Evolutionary conservation across 2,888 invertebrate genomes (phyloP).

Genomic region (Leptinotarsa tumamoca): DNA sequence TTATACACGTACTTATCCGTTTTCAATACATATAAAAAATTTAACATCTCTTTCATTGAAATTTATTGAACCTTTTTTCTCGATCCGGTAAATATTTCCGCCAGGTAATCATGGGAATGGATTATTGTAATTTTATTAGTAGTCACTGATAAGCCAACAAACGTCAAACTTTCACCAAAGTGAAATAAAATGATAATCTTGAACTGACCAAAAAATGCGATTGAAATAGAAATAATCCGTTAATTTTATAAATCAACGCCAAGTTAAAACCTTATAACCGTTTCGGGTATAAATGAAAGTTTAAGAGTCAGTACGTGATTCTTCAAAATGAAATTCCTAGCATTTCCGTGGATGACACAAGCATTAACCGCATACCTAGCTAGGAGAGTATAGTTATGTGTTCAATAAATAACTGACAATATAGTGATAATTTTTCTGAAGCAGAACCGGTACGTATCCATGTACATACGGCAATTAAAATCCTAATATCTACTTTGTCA

Average conservation of each 20-base stretch:
- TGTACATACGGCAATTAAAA: slow-evolving; percentile 35
- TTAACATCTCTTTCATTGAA: slow-evolving; percentile 39
- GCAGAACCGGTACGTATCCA: slow-evolving; percentile 32
- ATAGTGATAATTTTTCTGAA: slow-evolving; percentile 36
- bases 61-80: slow-evolving; percentile 36
- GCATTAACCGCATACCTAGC: slow-evolving; percentile 35
- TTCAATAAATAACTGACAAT: slow-evolving; percentile 42
- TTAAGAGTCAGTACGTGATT: slow-evolving; percentile 5
- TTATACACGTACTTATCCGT: slow-evolving; percentile 35
- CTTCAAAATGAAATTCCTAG: slow-evolving; percentile 32
- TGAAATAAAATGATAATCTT: neutral
- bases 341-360: slow-evolving; percentile 32
- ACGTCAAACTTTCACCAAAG: neutral
- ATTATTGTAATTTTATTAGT: neutral
- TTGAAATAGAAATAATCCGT: neutral
- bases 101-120: slow-evolving; percentile 9
- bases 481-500: slow-evolving; percentile 40
- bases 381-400: slow-evolving; percentile 32
- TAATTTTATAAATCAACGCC: neutral
- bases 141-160: neutral
- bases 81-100: slow-evolving; percentile 31
- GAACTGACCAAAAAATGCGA: neutral
- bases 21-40: slow-evolving; percentile 38
- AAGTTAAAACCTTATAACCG: neutral
- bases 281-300: neutral